Evolutionary conservation across 2,113 vertebrate genomes (phyloP).

Genomic region (Myotis brandtii): DNA sequence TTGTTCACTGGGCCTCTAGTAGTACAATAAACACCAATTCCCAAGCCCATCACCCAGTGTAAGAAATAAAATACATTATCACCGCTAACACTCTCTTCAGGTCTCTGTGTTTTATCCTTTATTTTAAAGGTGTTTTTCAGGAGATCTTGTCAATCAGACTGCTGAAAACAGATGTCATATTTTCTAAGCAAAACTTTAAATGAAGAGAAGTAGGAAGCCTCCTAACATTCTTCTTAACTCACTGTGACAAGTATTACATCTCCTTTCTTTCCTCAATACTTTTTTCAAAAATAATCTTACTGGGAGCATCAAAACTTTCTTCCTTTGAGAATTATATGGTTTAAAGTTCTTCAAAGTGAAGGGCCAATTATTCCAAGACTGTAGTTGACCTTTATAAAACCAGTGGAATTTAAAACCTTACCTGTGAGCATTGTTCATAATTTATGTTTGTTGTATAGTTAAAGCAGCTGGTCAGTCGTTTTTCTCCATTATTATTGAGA

Average conservation of each 20-base stretch:
- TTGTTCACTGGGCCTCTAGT: too few relatives aligned
- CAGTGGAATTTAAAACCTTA: background rate
- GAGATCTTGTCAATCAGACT: background rate
- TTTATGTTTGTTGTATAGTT: background rate
- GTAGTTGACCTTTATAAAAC: background rate
- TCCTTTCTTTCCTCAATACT: background rate
- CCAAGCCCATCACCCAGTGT: background rate
- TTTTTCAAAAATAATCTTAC: background rate
- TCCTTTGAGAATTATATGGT: background rate
- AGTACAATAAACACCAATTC: background rate
- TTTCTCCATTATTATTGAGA: background rate
- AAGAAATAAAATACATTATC: background rate
- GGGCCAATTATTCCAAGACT: background rate
- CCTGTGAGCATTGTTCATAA: background rate
- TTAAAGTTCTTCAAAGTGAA: background rate
- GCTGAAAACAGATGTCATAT: background rate
- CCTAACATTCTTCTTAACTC: background rate
- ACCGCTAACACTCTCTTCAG: background rate
- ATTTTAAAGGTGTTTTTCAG: background rate
- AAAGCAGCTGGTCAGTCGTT: background rate
- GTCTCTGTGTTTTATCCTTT: background rate
- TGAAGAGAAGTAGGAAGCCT: background rate
- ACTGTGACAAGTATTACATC: background rate
- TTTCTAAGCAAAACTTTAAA: background rate
- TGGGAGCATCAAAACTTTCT: background rate